Evolutionary conservation across 2,888 invertebrate genomes (phyloP), one percentile per base, ranked within the genome.

Genomic region (Adelphocoris suturalis): DNA sequence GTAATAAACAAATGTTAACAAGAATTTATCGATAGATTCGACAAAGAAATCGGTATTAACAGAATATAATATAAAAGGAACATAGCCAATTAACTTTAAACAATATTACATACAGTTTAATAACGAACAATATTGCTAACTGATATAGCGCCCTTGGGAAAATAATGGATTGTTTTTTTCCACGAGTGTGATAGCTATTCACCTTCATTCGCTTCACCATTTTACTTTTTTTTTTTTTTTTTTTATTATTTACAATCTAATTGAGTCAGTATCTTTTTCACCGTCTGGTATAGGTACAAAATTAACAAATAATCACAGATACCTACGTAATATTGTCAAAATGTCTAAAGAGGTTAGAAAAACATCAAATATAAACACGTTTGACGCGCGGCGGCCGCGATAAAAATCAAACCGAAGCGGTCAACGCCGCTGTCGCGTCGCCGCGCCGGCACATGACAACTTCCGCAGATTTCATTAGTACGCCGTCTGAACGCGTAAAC

Each of bases 221-320:
- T 61, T 61, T 16, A 23, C 61, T 23, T 61, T 57, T 57, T 13
- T 16, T 57, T 57, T 48, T 48, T 48, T 13, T 57, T 57, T 61
- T 61, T 7, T 19, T 2, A 61, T 61, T 52, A 78, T 78, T 88
- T 88, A 78, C 88, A 78, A 2, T 46, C 37, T 28, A 78, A 82
- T 82, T 82, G 82, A 82, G 82, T 82, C 82, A 47, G 28, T 82
- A 28, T 48, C 27, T 46, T 28, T 82, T 48, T 48, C 55, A 82
- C 61, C 55, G 14, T 48, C 27, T 82, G 48, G 16, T 55, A 46
- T 86, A 55, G 37, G 28, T 78, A 76, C 61, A 81, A 90, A 86
- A 90, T 87, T 90, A 90, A 87, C 82, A 81, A 86, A 85, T 37
- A 90, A 90, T 90, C 90, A 90, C 90, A 90, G 90, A 90, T 68